Base-by-base conservation (phyloP, 1,140 invertebrate genomes). In the Drosophila kohkoa region DNA sequence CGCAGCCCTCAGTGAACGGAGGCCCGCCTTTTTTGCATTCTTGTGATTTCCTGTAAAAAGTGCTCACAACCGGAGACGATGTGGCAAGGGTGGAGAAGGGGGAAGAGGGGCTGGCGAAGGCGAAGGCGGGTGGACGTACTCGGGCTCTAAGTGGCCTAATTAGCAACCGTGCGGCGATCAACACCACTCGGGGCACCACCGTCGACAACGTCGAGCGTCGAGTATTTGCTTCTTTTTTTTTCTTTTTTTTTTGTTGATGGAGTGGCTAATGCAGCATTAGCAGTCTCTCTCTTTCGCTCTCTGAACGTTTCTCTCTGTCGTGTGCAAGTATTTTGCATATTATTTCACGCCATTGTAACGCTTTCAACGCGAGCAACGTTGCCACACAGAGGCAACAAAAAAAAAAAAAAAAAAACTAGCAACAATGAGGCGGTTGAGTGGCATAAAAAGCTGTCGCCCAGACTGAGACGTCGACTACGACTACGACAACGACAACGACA, bases 341-440 rank as follows among this genome's bases (percentile, higher is more conserved):
- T 88, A 88, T 88, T 88, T 88, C 83, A 88, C 83, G 83, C 83
- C 83, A 88, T 88, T 88, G 80, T 88, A 87, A 78, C 83, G 81
- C 81, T 83, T 83, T 83, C 76, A 83, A 73, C 80, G 81, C 73
- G 59, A 64, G 59, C 73, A 71, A 25, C 51, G 32, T 71, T 71
- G 51, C 70, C 70, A 64, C 60, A 62, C 54, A 48, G 28, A 79
- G 35, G 6, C 15, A 15, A 35, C 35, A 11, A 10, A 38, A 38
- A 11, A 55, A 55, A 69, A 83, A 15, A 55, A 55, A 69, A 15
- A 55, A 55, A 69, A 83, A 85, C 81, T 83, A 81, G 51, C 83
- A 83, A 83, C 81, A 83, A 83, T 85, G 77, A 85, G 81, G 81
- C 81, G 77, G 79, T 68, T 83, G 81, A 83, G 81, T 83, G 81